Percentiles rank a stretch among this genome's conserved stretches.
phyloP scores from a whole-genome alignment of 2,888 invertebrate genomes.

The Leucophenga montana region DNA sequence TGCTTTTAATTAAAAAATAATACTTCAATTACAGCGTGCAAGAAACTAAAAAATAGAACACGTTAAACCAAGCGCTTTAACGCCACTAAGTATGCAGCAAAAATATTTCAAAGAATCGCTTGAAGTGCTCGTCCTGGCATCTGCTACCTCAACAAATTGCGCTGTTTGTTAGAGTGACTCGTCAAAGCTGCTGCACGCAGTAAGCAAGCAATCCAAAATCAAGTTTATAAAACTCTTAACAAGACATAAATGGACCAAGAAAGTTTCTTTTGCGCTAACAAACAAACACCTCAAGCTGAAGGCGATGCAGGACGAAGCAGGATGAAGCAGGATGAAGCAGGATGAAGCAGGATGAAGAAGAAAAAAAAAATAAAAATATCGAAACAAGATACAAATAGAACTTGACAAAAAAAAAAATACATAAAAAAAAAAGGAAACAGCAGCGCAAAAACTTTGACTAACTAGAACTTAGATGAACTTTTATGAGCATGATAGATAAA shows the following conservation, averaged over 20 bases:
- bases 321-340: constrained; percentile 21
- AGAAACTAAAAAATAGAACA: not conserved
- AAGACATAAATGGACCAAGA: constrained; percentile 60
- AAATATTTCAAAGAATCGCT: constrained; percentile 19
- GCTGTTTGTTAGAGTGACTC: constrained; percentile 29
- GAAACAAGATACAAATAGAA: constrained; percentile 21
- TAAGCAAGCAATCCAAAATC: constrained; percentile 31
- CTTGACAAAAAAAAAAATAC: constrained; percentile 33
- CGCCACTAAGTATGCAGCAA: constrained; percentile 7
- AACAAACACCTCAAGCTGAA: constrained; percentile 27
- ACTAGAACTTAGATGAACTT: constrained; percentile 8
- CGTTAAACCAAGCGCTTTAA: not conserved
- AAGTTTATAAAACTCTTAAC: constrained; percentile 64
- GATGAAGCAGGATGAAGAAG: constrained; percentile 30
- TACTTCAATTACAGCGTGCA: not conserved
- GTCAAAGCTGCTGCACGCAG: constrained; percentile 25
- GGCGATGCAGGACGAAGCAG: constrained; percentile 12
- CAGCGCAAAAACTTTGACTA: constrained; percentile 56
- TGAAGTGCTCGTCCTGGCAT: constrained; percentile 28
- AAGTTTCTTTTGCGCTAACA: constrained; percentile 25
- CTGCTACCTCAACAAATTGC: constrained; percentile 2
- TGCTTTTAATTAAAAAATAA: not conserved
- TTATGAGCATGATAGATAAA: not conserved
- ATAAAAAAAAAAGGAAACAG: constrained; percentile 39
- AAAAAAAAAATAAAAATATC: constrained; percentile 40